phyloP scores from a whole-genome alignment of 92 coral and sea anemone species.

The Scolanthus callimorphus region DNA sequence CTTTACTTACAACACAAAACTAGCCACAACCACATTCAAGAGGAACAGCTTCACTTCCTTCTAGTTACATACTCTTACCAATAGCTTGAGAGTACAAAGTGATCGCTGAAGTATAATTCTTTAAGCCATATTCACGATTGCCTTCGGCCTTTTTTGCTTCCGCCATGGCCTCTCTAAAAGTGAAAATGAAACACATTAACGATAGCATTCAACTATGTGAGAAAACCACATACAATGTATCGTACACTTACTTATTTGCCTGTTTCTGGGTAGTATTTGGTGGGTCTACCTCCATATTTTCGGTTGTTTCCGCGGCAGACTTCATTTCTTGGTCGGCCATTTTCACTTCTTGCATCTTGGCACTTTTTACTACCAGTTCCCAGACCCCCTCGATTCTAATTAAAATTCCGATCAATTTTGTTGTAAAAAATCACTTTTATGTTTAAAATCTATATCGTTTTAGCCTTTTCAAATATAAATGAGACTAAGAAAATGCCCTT shows the following conservation, averaged over 20 bases:
- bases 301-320: conserved; percentile 7
- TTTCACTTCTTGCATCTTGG: too few relatives aligned
- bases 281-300: conserved; percentile 57
- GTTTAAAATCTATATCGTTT: too few relatives aligned
- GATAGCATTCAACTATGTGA: too few relatives aligned
- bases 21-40: too few relatives aligned
- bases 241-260: conserved; percentile 23
- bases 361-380: neutral
- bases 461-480: too few relatives aligned
- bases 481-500: too few relatives aligned
- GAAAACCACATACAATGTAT: too few relatives aligned
- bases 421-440: too few relatives aligned
- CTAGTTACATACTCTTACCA: conserved; percentile 69
- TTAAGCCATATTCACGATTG: conserved; percentile 69
- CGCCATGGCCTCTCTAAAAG: conserved; percentile 64
- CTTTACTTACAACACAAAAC: too few relatives aligned
- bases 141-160: conserved; percentile 92
- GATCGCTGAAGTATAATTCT: conserved; percentile 67
- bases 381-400: too few relatives aligned
- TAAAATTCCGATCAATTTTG: neutral
- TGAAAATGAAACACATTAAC: too few relatives aligned
- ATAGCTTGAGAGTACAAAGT: conserved; percentile 90
- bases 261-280: conserved; percentile 11
- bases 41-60: too few relatives aligned
- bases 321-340: conserved; percentile 6